Evolutionary conservation across 64 coral and sea anemone genomes (phyloP), one percentile per base, ranked within the genome.

Genomic region (Acropora yongei): DNA sequence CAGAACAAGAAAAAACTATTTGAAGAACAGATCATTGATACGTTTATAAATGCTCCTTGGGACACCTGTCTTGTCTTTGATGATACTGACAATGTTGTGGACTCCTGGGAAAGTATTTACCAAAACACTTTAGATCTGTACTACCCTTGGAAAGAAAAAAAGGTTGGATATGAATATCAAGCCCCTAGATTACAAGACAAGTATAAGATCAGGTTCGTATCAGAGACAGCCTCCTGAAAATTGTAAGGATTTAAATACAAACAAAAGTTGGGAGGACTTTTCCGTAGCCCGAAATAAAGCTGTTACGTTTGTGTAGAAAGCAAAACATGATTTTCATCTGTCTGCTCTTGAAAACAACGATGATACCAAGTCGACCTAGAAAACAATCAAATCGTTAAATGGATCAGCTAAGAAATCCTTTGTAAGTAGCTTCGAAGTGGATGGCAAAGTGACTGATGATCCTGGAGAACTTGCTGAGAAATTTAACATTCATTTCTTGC

Each of bases 301-400:
- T 39, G 86, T 82, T 44, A 75, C 74, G 51, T 61, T 57, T 13
- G 69, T 87, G 50, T 83, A 75, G 4, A 71, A 0, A 86, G 88
- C 93, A 76, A 87, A 95, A 80, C 89, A 84, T 53, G 89, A 90
- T 68, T 95, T 86, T 81, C 90, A 91, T 72, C 68, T 65, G 12
- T 61, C 41, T 40, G 60, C 73, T 72, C 91, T 91, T 49, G 93
- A 87, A 47, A 51, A 91, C 75, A 95, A 91, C 79, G 90, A 86
- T 57, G 90, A 95, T 71, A 83, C 88, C 48, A 95, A 72, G 71
- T 76, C 83, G 80, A 95, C 90, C 17, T 91, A 88, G 93, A 80
- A 85, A 91, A 90, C 81, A 90, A 91, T 95, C 60, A 95, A 87
- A 47, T 72, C 76, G 14, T 88, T 95, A 88, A 90, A 81, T 68